Evolutionary conservation across 1,140 invertebrate species (phyloP).

Genomic region (Drosophila persimilis): DNA sequence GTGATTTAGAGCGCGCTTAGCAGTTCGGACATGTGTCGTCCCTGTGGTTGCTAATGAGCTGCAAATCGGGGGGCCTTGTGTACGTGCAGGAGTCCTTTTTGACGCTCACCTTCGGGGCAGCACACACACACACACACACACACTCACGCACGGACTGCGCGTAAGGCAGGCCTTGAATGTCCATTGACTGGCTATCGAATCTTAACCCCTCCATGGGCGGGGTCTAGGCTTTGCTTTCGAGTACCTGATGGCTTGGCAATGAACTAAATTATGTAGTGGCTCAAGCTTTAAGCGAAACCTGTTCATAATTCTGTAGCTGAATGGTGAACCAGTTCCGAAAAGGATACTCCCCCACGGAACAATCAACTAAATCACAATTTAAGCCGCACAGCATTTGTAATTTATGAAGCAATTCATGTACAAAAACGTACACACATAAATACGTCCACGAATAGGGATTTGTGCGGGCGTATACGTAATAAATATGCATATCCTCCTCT

Average conservation of each 20-base stretch:
- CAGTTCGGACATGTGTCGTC: constrained; percentile 76
- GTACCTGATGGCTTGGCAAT: too few relatives aligned
- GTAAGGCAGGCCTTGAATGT: constrained; percentile 19
- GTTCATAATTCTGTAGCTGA: too few relatives aligned
- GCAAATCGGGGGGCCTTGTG: constrained; percentile 68
- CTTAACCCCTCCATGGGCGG: too few relatives aligned
- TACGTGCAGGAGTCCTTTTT: constrained; percentile 59
- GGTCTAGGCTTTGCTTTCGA: too few relatives aligned
- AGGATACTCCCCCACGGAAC: neutral
- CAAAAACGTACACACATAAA: neutral
- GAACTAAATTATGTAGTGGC: too few relatives aligned
- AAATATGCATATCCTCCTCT: neutral
- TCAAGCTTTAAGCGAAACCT: too few relatives aligned
- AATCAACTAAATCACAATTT: constrained; percentile 2
- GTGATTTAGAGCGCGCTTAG: constrained; percentile 79
- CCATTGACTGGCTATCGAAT: neutral
- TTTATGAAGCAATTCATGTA: constrained; percentile 32
- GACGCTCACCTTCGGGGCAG: constrained; percentile 2
- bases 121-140: constrained; percentile 5
- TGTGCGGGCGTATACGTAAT: too few relatives aligned
- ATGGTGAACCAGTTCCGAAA: neutral
- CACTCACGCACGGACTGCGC: constrained; percentile 11
- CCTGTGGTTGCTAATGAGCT: constrained; percentile 76
- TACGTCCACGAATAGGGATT: too few relatives aligned
- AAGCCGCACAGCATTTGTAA: constrained; percentile 3